phyloP scores from a whole-genome alignment of 2,888 invertebrate genomes.

The Phytoseiulus persimilis region DNA sequence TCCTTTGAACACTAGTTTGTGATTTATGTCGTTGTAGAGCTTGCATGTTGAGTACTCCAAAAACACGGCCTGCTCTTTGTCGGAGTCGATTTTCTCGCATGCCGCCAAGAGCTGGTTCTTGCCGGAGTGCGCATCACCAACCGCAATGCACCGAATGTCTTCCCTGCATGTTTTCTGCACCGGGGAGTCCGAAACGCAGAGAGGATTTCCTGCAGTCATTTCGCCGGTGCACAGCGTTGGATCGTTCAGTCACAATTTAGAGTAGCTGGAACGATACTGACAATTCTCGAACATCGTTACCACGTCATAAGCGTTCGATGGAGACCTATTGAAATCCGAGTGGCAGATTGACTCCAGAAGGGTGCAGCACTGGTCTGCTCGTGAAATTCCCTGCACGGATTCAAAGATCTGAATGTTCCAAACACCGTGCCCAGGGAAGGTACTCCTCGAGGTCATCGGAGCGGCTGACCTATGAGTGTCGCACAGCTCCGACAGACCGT shows the following conservation, averaged over 20 bases:
- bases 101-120: background rate
- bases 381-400: too few relatives aligned
- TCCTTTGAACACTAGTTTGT: background rate
- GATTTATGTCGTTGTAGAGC: background rate
- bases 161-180: background rate
- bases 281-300: background rate
- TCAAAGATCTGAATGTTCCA: too few relatives aligned
- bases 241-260: background rate
- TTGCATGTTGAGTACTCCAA: background rate
- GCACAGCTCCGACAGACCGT: background rate
- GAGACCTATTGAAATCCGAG: too few relatives aligned
- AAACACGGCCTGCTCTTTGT: background rate
- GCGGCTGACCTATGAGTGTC: background rate
- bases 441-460: too few relatives aligned
- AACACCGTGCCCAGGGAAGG: too few relatives aligned
- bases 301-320: too few relatives aligned
- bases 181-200: background rate
- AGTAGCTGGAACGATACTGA: background rate
- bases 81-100: background rate
- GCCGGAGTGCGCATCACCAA: background rate
- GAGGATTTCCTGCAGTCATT: background rate
- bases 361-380: too few relatives aligned
- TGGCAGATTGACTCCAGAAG: too few relatives aligned
- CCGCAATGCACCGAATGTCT: background rate
- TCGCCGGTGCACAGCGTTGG: background rate